phyloP scores from a whole-genome alignment of 2,797 vertebrate species.

The Trachops cirrhosus region DNA sequence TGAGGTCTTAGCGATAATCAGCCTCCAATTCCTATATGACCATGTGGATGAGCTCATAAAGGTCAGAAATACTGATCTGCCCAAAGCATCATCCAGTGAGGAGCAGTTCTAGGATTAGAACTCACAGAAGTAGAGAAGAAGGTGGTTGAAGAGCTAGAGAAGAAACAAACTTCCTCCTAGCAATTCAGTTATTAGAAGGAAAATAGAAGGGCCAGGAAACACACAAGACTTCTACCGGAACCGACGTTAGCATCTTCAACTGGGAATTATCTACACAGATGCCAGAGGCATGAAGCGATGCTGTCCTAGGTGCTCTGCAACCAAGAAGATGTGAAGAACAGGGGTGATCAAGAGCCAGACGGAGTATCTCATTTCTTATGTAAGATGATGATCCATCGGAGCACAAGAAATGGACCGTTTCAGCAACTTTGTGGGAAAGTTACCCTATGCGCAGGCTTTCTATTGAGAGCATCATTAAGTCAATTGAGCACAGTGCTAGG shows the following conservation, averaged over 20 bases:
- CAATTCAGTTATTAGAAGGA: neutral
- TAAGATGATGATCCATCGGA: neutral
- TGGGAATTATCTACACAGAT: neutral
- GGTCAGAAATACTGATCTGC: neutral
- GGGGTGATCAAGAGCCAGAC: accelerated
- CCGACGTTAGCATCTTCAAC: neutral
- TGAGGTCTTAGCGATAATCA: neutral
- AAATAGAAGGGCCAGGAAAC: neutral
- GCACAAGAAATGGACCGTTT: neutral
- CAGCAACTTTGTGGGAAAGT: neutral
- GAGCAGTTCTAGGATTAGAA: neutral
- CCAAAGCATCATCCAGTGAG: neutral
- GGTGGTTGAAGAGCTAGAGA: neutral
- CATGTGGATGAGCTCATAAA: neutral
- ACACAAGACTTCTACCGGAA: neutral
- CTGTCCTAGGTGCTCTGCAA: accelerated
- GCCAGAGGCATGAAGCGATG: accelerated
- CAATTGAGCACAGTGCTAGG: neutral
- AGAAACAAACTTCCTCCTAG: neutral
- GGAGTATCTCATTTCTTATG: neutral
- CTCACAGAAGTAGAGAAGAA: neutral
- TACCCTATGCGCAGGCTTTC: neutral
- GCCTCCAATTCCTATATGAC: neutral
- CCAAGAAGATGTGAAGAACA: neutral
- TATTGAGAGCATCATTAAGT: neutral